Evolutionary conservation across 2,113 vertebrate genomes (phyloP), one percentile per base, ranked within the genome.

Genomic region (Pangasianodon gigas): DNA sequence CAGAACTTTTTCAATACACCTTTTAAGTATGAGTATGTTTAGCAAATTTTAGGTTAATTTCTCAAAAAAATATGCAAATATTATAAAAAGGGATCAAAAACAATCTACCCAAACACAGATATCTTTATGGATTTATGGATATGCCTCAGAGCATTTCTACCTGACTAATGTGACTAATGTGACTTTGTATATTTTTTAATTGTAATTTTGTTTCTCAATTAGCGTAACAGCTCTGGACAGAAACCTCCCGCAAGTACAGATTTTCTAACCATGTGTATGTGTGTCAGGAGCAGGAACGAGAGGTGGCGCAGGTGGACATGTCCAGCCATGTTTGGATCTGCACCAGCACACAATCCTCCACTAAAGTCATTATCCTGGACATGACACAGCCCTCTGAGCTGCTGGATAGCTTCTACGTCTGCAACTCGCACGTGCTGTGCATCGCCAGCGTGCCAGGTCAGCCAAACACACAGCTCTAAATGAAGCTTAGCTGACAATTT

Each of bases 361-460:
- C 98, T 93, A 99, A 99, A 93, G 98, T 99, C 0, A 97, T 99
- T 71, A 97, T 99, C 92, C 96, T 99, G 44, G 98, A 99, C 29
- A 97, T 97, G 94, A 98, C 96, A 91, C 97, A 98, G 91, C 98
- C 98, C 0, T 97, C 97, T 62, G 97, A 97, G 0, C 94, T 98
- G 11, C 97, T 99, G 46, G 98, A 99, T 93, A 97, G 97, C 93
- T 99, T 99, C 94, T 99, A 98, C 0, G 98, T 98, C 92, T 99
- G 98, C 96, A 99, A 99, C 0, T 98, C 98, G 11, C 98, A 99
- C 0, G 97, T 99, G 0, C 96, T 99, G 26, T 99, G 98, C 92
- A 98, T 99, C 84, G 97, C 97, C 93, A 99, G 98, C 83, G 97
- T 99, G 67, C 98, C 98, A 0, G 98, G 98, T 99, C 90, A 93